phyloP scores from a whole-genome alignment of 2,888 invertebrate species.

The Spisula subtruncata region DNA sequence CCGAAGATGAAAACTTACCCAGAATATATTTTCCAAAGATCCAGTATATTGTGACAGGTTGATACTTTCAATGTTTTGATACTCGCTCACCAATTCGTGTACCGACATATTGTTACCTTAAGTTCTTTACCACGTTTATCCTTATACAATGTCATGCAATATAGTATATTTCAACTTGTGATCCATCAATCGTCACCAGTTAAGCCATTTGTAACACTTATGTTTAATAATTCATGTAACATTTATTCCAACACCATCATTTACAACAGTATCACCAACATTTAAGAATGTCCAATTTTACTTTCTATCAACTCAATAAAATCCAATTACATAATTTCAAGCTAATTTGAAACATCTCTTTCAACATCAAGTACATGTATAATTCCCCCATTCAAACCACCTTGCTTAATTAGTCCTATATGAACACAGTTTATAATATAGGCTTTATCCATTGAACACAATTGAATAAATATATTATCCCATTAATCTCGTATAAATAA shows the following conservation, averaged over 20 bases:
- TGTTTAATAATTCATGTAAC: neutral
- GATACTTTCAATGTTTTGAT: neutral
- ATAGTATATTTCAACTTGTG: neutral
- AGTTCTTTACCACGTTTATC: neutral
- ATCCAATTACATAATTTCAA: too few species aligned
- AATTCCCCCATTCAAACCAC: neutral
- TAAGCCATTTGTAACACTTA: neutral
- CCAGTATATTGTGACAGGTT: neutral
- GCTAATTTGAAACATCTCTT: too few species aligned
- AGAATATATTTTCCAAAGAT: neutral
- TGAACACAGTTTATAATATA: neutral
- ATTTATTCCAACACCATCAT: neutral
- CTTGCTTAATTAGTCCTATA: neutral
- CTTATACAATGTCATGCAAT: neutral
- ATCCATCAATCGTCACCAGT: neutral
- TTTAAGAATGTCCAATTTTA: neutral
- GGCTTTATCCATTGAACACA: neutral
- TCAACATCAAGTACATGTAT: neutral
- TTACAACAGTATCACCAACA: neutral
- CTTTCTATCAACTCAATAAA: too few species aligned
- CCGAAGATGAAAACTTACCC: slow-evolving; percentile 12
- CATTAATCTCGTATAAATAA: neutral
- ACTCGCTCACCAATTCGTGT: neutral
- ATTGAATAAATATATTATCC: neutral
- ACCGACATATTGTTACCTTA: neutral